Conservation (phyloP, 2,888 invertebrate species). For the Trachelus stipa region DNA sequence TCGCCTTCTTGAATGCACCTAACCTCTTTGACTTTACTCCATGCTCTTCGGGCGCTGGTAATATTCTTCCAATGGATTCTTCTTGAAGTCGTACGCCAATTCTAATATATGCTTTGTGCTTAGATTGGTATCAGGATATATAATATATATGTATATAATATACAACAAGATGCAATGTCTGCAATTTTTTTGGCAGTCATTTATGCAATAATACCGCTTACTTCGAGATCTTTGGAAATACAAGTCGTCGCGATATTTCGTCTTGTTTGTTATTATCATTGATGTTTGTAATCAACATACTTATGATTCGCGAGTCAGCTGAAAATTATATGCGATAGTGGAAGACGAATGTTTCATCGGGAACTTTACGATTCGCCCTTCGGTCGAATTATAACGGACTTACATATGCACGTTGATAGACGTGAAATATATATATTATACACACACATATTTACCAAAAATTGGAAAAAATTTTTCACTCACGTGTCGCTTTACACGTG, state of each 20-base stretch:
- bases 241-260: not conserved
- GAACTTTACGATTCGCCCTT: too few relatives aligned
- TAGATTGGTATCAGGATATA: too few relatives aligned
- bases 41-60: not conserved
- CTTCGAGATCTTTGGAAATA: not conserved
- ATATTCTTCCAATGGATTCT: not conserved
- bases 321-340: not conserved
- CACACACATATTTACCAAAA: too few relatives aligned
- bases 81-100: not conserved
- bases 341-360: too few relatives aligned
- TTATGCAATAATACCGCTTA: not conserved
- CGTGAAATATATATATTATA: not conserved
- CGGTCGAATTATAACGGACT: too few relatives aligned
- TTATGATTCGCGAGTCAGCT: not conserved
- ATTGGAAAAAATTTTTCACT: too few relatives aligned
- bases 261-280: not conserved
- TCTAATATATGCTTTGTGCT: too few relatives aligned
- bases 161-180: not conserved
- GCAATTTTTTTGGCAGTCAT: not conserved
- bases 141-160: too few relatives aligned
- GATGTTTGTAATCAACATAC: not conserved
- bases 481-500: too few relatives aligned
- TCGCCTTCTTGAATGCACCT: not conserved
- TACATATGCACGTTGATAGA: not conserved
- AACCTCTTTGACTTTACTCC: not conserved